These are phyloP conservation scores for Steatornis caripensis DNA, from an alignment of 2,113 vertebrate species.

Conservation along the genomic window DNA sequence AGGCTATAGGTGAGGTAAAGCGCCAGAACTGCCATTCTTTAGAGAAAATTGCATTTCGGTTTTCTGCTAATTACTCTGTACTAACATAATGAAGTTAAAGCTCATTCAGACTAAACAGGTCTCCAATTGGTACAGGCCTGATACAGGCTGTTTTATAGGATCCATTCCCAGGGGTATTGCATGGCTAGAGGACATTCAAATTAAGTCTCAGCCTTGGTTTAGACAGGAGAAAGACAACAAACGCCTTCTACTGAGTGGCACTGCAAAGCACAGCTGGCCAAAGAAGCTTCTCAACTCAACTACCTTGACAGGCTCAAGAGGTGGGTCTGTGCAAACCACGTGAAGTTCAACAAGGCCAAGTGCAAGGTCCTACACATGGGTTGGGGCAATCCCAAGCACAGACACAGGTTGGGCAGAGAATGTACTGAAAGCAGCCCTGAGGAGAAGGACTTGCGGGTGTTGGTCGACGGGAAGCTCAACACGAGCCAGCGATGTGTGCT, in stretches of 20 bases:
- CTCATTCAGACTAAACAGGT: conserved; percentile 8
- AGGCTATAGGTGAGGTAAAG: conserved; percentile 46
- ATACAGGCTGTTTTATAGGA: not conserved
- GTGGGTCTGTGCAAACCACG: too few species aligned
- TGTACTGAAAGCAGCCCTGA: too few species aligned
- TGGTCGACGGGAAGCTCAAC: too few species aligned
- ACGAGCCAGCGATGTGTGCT: too few species aligned
- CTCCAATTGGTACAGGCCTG: not conserved
- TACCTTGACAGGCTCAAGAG: too few species aligned
- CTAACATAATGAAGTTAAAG: conserved; percentile 31
- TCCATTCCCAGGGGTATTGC: not conserved
- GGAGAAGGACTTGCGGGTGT: too few species aligned
- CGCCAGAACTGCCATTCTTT: conserved; percentile 24
- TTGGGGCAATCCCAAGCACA: too few species aligned
- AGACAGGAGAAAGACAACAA: not conserved
- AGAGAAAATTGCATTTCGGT: conserved; percentile 24
- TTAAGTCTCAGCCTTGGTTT: not conserved
- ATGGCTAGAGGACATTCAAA: not conserved
- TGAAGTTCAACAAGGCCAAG: too few species aligned
- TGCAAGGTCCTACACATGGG: too few species aligned
- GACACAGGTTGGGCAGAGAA: too few species aligned
- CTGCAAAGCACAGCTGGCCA: not conserved
- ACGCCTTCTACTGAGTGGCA: not conserved
- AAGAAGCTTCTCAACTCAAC: not conserved
- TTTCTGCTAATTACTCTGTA: conserved; percentile 54